Evolutionary conservation across 2,113 vertebrate species (phyloP).

Genomic region (Raphicerus campestris): DNA sequence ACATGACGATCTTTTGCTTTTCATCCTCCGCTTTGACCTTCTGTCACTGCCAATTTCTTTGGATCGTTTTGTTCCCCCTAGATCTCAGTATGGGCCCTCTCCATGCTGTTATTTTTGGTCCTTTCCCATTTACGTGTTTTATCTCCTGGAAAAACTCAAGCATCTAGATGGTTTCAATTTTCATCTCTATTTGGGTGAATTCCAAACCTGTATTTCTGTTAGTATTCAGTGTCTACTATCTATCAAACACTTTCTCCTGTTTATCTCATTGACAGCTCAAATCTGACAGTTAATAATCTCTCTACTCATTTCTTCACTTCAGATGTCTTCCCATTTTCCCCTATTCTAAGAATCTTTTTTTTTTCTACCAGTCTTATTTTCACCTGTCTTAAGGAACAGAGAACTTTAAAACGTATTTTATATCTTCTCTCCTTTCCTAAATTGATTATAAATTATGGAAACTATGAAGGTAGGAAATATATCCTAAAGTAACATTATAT

Average conservation of each 20-base stretch:
- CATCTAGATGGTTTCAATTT: neutral
- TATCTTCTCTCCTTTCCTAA: neutral
- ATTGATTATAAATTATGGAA: conserved; percentile 20
- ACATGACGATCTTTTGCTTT: neutral
- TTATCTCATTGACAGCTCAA: neutral
- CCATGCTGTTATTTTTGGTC: neutral
- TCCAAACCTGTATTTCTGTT: neutral
- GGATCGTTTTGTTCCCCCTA: neutral
- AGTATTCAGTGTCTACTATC: neutral
- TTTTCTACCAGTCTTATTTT: neutral
- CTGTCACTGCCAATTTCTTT: neutral
- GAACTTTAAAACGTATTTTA: neutral
- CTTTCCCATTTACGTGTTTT: neutral
- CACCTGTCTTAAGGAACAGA: neutral
- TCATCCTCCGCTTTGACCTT: neutral
- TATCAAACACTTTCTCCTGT: neutral
- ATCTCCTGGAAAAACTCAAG: neutral
- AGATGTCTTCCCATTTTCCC: neutral
- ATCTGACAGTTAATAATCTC: neutral
- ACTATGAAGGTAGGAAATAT: neutral
- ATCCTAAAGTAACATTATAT: neutral
- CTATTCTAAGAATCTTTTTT: neutral
- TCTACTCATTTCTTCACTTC: neutral
- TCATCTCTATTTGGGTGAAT: neutral
- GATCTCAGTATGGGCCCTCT: neutral